These are phyloP conservation scores for Hyla sarda DNA, from an alignment of 2,113 vertebrate genomes.

Conservation along the genomic window DNA sequence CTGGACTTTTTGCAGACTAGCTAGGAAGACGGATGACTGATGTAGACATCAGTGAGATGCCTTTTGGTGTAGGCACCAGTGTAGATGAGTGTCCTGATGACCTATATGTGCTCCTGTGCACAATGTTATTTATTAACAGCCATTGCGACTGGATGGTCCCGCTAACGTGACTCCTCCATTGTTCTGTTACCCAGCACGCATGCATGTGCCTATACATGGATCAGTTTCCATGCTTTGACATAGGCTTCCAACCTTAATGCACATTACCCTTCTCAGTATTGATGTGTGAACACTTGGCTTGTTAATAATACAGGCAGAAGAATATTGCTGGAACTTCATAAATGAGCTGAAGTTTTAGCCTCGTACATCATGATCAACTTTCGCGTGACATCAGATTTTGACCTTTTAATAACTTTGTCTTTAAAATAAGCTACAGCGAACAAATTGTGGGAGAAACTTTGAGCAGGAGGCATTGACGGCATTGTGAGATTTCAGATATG, in stretches of 20 bases:
- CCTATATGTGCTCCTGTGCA: slow-evolving; percentile 63
- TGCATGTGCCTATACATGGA: slow-evolving; percentile 75
- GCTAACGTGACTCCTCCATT: slow-evolving; percentile 62
- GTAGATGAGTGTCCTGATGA: background rate
- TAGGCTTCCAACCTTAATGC: slow-evolving; percentile 3
- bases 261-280: slow-evolving; percentile 1
- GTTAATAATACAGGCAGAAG: background rate
- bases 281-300: background rate
- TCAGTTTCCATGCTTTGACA: slow-evolving; percentile 61
- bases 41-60: slow-evolving; percentile 37
- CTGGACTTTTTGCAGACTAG: slow-evolving; percentile 97
- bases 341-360: background rate
- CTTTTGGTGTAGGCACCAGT: background rate
- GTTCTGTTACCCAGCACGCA: slow-evolving; percentile 69
- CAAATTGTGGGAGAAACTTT: slow-evolving; percentile 21
- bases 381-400: background rate
- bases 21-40: slow-evolving; percentile 96
- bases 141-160: slow-evolving; percentile 68
- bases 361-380: background rate
- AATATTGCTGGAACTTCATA: background rate
- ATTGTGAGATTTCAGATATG: background rate
- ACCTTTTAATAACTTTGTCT: background rate
- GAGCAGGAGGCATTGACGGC: background rate
- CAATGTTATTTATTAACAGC: slow-evolving; percentile 78
- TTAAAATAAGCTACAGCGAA: slow-evolving; percentile 11